Conservation (phyloP, 2,797 vertebrate species). For the Enteromius argenteus region DNA sequence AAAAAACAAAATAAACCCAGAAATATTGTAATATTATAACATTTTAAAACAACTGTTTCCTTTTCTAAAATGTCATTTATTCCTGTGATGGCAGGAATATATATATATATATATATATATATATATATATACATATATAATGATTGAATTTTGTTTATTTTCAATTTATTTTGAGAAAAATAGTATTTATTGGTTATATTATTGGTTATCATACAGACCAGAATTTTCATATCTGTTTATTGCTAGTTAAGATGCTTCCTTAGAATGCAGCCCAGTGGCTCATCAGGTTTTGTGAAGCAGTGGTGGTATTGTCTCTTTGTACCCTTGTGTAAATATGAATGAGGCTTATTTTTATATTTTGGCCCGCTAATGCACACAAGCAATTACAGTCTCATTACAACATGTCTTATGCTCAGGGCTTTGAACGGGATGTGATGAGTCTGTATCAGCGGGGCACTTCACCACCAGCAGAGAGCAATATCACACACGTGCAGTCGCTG, state of each 20-base stretch:
- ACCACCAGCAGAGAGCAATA: conserved; percentile 42
- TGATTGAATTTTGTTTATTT: not conserved
- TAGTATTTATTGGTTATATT: not conserved
- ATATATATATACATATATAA: too few species aligned
- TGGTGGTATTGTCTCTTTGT: not conserved
- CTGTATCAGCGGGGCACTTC: conserved; percentile 30
- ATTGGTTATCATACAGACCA: not conserved
- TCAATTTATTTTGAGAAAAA: not conserved
- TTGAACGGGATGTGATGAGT: conserved; percentile 34
- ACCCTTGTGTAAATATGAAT: conserved; percentile 27
- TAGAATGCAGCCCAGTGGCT: not conserved
- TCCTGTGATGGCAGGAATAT: not conserved
- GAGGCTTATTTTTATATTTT: conserved; percentile 8
- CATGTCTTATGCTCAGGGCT: conserved; percentile 35
- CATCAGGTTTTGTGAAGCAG: not conserved
- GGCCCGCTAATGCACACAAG: conserved; percentile 26
- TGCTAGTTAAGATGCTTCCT: not conserved
- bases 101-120: too few species aligned
- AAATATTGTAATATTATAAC: not conserved
- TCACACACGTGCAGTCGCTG: conserved; percentile 28
- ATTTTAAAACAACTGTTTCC: not conserved
- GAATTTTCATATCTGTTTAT: not conserved
- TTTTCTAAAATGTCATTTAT: not conserved
- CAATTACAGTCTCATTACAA: conserved; percentile 54
- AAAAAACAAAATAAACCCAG: too few species aligned